Evolutionary conservation across 2,888 invertebrate genomes (phyloP).

Genomic region (Agrochola litura): DNA sequence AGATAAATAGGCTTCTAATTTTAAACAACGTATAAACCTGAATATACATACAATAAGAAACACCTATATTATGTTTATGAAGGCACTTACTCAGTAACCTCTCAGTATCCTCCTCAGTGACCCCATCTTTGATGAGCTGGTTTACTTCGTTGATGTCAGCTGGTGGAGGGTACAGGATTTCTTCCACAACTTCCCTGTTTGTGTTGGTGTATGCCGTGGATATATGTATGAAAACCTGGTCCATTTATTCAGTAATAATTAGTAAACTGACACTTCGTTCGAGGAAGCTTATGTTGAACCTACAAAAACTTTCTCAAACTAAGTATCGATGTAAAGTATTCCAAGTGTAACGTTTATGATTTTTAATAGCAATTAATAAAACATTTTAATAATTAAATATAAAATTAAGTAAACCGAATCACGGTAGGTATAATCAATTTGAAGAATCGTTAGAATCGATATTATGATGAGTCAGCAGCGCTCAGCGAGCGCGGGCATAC

Average conservation of each 20-base stretch:
- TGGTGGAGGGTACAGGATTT: conserved; percentile 75
- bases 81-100: conserved; percentile 69
- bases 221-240: conserved; percentile 75
- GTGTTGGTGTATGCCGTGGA: conserved; percentile 77
- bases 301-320: not conserved
- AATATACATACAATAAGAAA: no score
- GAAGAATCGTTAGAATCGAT: no score
- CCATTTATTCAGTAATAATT: conserved; percentile 2
- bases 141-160: conserved; percentile 77
- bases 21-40: no score
- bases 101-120: conserved; percentile 58
- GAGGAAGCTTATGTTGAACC: not conserved
- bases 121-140: conserved; percentile 59
- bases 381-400: no score
- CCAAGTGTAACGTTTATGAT: no score
- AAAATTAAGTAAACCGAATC: no score
- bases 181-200: conserved; percentile 69
- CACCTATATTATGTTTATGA: not conserved
- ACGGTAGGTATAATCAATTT: no score
- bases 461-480: no score
- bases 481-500: no score
- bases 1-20: no score
- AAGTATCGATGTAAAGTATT: not conserved
- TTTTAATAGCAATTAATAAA: no score
- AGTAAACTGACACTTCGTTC: not conserved